Evolutionary conservation across 1,140 invertebrate genomes (phyloP).

Genomic region (Acyrthosiphon pisum): DNA sequence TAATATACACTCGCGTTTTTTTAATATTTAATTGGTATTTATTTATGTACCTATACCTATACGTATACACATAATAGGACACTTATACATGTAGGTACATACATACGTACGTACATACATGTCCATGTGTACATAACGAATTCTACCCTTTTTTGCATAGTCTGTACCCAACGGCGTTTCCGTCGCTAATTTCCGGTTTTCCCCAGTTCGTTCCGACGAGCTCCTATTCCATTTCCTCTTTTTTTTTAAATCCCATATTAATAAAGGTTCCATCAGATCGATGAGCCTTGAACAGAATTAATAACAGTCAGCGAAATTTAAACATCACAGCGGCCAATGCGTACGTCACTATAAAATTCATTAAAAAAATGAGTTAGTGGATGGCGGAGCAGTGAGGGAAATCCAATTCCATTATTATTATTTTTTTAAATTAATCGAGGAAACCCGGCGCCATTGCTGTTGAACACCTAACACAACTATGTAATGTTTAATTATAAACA

Average conservation of each 20-base stretch:
- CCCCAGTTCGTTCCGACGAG: not conserved
- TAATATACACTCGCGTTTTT: not conserved
- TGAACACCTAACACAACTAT: slow-evolving; percentile 45
- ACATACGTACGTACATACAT: not conserved
- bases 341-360: slow-evolving; percentile 44
- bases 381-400: not conserved
- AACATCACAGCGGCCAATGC: not conserved
- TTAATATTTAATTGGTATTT: not conserved
- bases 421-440: slow-evolving; percentile 56
- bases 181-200: slow-evolving; percentile 45
- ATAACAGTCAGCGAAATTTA: slow-evolving; percentile 25
- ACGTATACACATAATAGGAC: not conserved
- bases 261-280: slow-evolving; percentile 31
- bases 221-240: slow-evolving; percentile 25
- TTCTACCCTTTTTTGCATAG: slow-evolving; percentile 17
- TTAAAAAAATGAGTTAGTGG: slow-evolving; percentile 42
- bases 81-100: not conserved
- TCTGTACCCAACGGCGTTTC: slow-evolving; percentile 29
- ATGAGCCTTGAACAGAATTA: slow-evolving; percentile 48
- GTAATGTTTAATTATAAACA: slow-evolving; percentile 56
- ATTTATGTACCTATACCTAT: not conserved
- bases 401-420: slow-evolving; percentile 57
- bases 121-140: not conserved
- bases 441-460: slow-evolving; percentile 46
- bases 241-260: slow-evolving; percentile 29